phyloP scores from a whole-genome alignment of 2,888 invertebrate species.

The Julus scanicus region DNA sequence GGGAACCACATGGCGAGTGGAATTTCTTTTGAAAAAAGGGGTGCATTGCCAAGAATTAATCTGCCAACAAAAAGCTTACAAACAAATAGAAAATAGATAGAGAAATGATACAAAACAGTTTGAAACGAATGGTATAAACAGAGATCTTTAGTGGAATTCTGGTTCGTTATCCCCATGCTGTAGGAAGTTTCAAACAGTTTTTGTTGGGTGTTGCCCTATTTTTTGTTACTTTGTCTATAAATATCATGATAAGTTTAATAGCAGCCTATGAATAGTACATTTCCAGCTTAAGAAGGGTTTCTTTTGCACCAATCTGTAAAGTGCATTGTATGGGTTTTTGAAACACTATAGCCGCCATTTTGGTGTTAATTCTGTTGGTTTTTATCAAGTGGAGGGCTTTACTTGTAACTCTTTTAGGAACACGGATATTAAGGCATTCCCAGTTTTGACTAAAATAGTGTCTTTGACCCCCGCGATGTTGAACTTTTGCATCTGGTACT shows the following conservation, averaged over 20 bases:
- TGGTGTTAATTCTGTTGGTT: not conserved
- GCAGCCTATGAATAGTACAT: too few species aligned
- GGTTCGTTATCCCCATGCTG: too few species aligned
- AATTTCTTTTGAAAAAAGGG: not conserved
- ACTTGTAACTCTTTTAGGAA: not conserved
- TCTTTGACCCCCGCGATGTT: slow-evolving; percentile 2
- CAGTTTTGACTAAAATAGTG: slow-evolving; percentile 8
- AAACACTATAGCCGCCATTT: not conserved
- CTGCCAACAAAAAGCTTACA: not conserved
- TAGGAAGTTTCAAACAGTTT: too few species aligned
- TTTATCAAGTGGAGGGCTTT: not conserved
- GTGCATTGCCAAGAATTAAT: not conserved
- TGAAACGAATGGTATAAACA: too few species aligned
- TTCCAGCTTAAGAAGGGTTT: too few species aligned
- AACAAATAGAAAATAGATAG: not conserved
- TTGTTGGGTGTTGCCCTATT: too few species aligned
- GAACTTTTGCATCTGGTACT: slow-evolving; percentile 8
- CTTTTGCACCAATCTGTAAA: too few species aligned
- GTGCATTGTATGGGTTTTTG: too few species aligned
- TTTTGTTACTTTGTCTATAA: too few species aligned
- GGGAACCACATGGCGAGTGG: not conserved
- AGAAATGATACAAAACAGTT: not conserved
- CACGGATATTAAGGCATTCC: slow-evolving; percentile 19
- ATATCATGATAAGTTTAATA: too few species aligned
- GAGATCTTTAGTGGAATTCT: too few species aligned